A percentile compares a stretch with the other conserved stretches of the same genome.
phyloP scores from a whole-genome alignment of 2,888 invertebrate genomes.

The Xiphydria camelus region DNA sequence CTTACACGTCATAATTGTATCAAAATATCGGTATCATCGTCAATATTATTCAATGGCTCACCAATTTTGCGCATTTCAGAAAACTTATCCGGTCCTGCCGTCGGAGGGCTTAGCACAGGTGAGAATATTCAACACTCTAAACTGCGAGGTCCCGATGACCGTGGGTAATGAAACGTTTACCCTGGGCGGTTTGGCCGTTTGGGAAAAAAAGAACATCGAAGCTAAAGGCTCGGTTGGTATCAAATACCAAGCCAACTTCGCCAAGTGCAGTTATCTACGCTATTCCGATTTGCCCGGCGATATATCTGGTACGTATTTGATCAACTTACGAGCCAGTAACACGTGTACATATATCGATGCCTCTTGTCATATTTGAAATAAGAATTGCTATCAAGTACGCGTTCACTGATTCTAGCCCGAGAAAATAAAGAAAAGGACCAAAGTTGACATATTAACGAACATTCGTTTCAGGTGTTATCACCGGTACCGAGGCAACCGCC shows the following conservation, averaged over 20 bases:
- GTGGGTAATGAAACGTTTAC: slow-evolving; percentile 21
- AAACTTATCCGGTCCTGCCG: slow-evolving; percentile 66
- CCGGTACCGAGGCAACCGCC: slow-evolving; percentile 17
- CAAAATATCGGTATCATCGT: background rate
- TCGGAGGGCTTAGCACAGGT: slow-evolving; percentile 65
- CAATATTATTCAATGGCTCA: slow-evolving; percentile 2
- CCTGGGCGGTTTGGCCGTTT: slow-evolving; percentile 33
- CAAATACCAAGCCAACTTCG: slow-evolving; percentile 22
- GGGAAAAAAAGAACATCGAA: slow-evolving; percentile 24
- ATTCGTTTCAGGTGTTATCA: no score
- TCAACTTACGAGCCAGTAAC: no score
- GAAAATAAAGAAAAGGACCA: no score
- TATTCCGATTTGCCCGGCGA: background rate
- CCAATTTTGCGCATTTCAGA: slow-evolving; percentile 56
- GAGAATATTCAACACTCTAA: slow-evolving; percentile 67
- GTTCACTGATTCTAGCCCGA: no score
- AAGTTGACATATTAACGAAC: no score
- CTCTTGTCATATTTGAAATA: no score
- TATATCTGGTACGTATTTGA: no score
- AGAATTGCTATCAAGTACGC: no score
- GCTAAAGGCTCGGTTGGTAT: slow-evolving; percentile 4
- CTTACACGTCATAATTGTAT: background rate
- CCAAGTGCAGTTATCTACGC: slow-evolving; percentile 19
- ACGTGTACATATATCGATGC: no score
- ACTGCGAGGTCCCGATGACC: slow-evolving; percentile 33